Base-by-base conservation (phyloP, 92 coral and sea anemone species). In the Meandrina meandrites region DNA sequence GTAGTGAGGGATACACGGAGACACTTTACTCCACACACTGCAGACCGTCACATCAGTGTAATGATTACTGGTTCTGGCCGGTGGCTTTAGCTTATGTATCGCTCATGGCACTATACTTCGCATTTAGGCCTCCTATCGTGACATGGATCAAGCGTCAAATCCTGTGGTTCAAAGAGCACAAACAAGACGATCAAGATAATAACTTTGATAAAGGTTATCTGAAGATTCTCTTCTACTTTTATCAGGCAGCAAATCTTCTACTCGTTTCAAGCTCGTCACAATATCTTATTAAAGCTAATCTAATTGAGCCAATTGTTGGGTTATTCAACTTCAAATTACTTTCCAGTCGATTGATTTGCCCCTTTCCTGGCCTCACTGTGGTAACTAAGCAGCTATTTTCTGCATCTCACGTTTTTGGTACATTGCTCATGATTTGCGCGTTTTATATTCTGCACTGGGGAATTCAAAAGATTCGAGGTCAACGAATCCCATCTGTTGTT, bases 181-280 rank as follows among this genome's bases (percentile, higher is more conserved):
- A 82, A 51, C 34, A 57, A 3, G 57, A 7, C 8, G 32, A 51
- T 58, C 45, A 35, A 42, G 37, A 81, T 1, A 11, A 64, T 37
- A 51, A 2, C 85, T 24, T 24, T 30, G 87, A 89, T 62, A 70
- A 75, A 18, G 95, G 95, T 51, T 94, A 86, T 78, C 57, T 91
- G 53, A 94, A 93, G 76, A 95, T 93, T 30, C 69, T 95, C 9
- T 93, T 95, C 83, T 95, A 93, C 78, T 95, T 93, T 54, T 95
- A 93, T 81, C 98, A 95, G 45, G 45, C 45, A 40, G 45, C 45
- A 40, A 40, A 40, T 40, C 45, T 40, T 40, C 45, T 40, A 40
- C 6, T 40, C 45, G 45, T 40, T 40, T 40, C 45, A 2, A 40
- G 45, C 3, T 40, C 45, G 45, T 40, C 45, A 40, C 45, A 40